These are phyloP conservation scores for Zhengitettix transpicula DNA, from an alignment of 2,888 invertebrate genomes.

Conservation along the genomic window DNA sequence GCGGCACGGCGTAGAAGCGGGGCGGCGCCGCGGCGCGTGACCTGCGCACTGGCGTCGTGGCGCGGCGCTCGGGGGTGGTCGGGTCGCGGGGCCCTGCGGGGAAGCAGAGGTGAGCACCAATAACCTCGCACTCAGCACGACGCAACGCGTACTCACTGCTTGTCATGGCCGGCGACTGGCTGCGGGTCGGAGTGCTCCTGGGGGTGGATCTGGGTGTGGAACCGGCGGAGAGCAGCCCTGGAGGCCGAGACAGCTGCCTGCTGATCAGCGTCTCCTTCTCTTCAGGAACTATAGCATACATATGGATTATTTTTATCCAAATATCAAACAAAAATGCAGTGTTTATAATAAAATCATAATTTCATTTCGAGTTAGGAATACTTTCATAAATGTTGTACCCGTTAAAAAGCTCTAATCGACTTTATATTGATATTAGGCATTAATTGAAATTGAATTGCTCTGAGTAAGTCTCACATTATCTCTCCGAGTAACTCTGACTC, in stretches of 20 bases:
- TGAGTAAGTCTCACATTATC: no score
- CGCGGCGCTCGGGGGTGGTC: not conserved
- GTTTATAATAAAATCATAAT: no score
- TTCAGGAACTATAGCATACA: conserved; percentile 47
- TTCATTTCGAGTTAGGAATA: no score
- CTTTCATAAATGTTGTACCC: no score
- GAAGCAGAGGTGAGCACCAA: not conserved
- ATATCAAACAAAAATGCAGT: no score
- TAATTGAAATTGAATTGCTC: no score
- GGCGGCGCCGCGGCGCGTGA: not conserved
- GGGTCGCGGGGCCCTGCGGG: not conserved
- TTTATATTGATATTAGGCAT: no score
- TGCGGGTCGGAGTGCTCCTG: conserved; percentile 41
- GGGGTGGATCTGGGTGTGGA: conserved; percentile 41
- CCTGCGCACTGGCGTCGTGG: not conserved
- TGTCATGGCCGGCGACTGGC: conserved; percentile 42
- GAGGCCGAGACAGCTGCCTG: conserved; percentile 49
- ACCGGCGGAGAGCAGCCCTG: conserved; percentile 42
- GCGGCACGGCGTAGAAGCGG: conserved; percentile 64
- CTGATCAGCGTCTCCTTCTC: conserved; percentile 62
- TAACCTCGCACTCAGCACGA: not conserved
- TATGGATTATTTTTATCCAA: no score
- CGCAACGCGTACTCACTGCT: conserved; percentile 6
- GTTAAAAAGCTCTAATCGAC: no score
- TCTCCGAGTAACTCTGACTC: no score